Evolutionary conservation across 2,797 vertebrate genomes (phyloP).

Genomic region (Strix occidentalis): DNA sequence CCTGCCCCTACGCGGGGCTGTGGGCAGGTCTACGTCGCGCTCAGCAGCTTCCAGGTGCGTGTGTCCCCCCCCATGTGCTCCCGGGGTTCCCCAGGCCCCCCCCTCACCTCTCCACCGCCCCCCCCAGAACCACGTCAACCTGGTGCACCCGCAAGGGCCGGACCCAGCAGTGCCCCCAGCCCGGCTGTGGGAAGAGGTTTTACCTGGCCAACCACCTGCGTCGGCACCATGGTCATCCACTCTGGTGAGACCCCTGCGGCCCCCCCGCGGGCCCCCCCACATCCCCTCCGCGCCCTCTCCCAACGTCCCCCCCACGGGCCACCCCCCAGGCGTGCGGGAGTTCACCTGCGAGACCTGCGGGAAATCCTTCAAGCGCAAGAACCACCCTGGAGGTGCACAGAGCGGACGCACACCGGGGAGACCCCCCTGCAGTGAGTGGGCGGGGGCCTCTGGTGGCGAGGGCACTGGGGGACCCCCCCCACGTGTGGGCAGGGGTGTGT

Average conservation of each 20-base stretch:
- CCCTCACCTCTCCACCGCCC: not conserved
- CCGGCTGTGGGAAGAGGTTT: conserved; percentile 94
- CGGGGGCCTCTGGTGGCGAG: too few species aligned
- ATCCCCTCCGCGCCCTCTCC: too few species aligned
- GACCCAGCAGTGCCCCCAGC: conserved; percentile 91
- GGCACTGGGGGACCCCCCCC: conserved; percentile 85
- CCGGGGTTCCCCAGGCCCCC: not conserved
- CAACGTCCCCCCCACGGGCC: too few species aligned
- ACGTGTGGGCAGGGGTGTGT: too few species aligned
- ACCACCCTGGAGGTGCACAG: conserved; percentile 93
- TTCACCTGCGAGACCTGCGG: conserved; percentile 95
- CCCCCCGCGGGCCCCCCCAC: too few species aligned
- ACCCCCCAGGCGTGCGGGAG: conserved; percentile 84
- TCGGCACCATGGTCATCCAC: conserved; percentile 92
- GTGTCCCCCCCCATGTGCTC: too few species aligned
- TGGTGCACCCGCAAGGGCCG: conserved; percentile 90
- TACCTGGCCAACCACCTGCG: conserved; percentile 91
- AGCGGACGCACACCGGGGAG: conserved; percentile 92
- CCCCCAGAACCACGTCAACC: conserved; percentile 87
- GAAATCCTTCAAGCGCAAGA: conserved; percentile 95
- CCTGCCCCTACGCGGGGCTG: conserved; percentile 91
- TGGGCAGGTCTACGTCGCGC: conserved; percentile 88
- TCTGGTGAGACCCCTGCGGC: conserved; percentile 77
- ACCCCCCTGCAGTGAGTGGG: conserved; percentile 87
- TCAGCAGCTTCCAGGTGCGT: conserved; percentile 90